Percentiles rank a stretch among this genome's conserved stretches.
These are phyloP conservation scores for Synergus japonicus DNA, from an alignment of 2,888 invertebrate species.

Conservation along the genomic window DNA sequence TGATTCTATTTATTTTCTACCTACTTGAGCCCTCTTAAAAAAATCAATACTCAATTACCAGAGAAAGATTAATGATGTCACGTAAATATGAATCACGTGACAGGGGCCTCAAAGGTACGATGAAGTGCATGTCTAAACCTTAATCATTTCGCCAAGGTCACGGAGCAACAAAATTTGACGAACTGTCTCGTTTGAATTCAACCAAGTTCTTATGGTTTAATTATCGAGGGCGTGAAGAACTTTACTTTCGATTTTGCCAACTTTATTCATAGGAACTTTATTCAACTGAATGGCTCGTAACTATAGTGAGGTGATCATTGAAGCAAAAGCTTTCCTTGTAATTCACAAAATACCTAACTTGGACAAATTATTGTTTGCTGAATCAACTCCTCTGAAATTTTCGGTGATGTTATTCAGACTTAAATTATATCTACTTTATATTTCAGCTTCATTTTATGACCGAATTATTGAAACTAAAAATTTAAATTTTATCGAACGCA, in stretches of 20 bases:
- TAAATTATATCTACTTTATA: not conserved
- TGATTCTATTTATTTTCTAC: conserved; percentile 1
- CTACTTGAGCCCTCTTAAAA: conserved; percentile 32
- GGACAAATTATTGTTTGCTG: not conserved
- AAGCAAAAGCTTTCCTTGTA: not conserved
- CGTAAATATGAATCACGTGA: conserved; percentile 46
- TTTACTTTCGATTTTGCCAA: not conserved
- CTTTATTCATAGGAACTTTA: conserved; percentile 23
- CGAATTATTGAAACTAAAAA: conserved; percentile 11
- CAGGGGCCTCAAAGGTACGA: conserved; percentile 33
- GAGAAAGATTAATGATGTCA: conserved; percentile 50
- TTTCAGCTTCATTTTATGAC: not conserved
- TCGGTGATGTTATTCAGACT: not conserved
- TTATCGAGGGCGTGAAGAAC: conserved; percentile 6
- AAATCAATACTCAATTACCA: conserved; percentile 51
- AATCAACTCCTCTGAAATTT: too few species aligned
- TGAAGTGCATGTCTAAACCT: conserved; percentile 33
- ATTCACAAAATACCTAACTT: not conserved
- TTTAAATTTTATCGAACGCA: not conserved
- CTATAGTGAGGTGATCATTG: conserved; percentile 7
- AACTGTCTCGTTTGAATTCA: conserved; percentile 23
- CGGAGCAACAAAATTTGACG: conserved; percentile 11
- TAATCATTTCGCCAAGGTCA: conserved; percentile 27
- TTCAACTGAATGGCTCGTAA: conserved; percentile 7
- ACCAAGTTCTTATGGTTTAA: conserved; percentile 8